Percentiles rank a stretch among this genome's conserved stretches.
These are phyloP conservation scores for Riptortus pedestris DNA, from an alignment of 1,140 invertebrate species.

Conservation along the genomic window DNA sequence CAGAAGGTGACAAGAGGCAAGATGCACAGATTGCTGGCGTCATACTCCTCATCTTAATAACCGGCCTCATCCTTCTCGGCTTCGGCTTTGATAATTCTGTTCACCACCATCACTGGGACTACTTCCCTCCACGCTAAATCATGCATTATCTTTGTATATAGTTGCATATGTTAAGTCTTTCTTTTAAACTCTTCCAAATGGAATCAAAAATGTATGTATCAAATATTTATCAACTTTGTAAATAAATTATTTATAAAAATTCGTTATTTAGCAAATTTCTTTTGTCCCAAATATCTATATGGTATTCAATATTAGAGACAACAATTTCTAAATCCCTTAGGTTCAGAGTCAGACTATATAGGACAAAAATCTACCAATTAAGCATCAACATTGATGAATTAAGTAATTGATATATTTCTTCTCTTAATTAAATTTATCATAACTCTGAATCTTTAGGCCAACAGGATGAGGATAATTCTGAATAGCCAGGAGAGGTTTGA, in stretches of 20 bases:
- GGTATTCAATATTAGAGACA: too few relatives aligned
- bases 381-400: too few relatives aligned
- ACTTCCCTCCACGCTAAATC: conserved; percentile 38
- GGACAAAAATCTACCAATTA: too few relatives aligned
- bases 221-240: neutral
- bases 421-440: too few relatives aligned
- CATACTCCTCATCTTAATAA: conserved; percentile 60
- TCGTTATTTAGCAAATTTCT: too few relatives aligned
- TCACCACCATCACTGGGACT: conserved; percentile 73
- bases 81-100: conserved; percentile 52
- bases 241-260: conserved; percentile 12
- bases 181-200: neutral
- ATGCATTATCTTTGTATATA: conserved; percentile 2
- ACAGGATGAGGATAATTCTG: too few relatives aligned
- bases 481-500: too few relatives aligned
- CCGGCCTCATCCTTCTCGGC: conserved; percentile 57
- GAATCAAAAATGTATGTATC: neutral
- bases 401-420: too few relatives aligned
- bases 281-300: too few relatives aligned
- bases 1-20: conserved; percentile 44
- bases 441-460: too few relatives aligned
- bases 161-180: neutral
- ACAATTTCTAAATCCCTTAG: too few relatives aligned
- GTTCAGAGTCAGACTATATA: too few relatives aligned
- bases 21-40: conserved; percentile 61